Conservation (phyloP, 2,113 vertebrate species). For the Protobothrops flavoviridis region DNA sequence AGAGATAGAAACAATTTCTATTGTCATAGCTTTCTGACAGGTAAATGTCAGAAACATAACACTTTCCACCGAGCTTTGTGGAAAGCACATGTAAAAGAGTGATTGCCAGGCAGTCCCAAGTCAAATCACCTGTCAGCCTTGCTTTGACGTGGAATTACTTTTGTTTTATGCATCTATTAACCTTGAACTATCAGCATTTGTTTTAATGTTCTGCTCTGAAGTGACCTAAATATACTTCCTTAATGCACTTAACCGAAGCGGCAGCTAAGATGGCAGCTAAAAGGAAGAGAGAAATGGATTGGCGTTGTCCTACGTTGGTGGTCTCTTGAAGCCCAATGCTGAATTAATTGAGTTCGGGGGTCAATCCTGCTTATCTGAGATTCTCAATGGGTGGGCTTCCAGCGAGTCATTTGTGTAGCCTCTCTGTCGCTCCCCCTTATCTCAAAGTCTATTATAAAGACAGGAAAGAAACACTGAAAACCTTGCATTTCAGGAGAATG, state of each 20-base stretch:
- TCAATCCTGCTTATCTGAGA: not conserved
- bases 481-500: not conserved
- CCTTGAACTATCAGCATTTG: constrained; percentile 84
- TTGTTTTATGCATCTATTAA: constrained; percentile 86
- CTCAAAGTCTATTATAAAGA: not conserved
- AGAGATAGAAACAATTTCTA: constrained; percentile 83
- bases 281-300: not conserved
- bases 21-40: constrained; percentile 80
- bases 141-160: constrained; percentile 82
- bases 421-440: not conserved
- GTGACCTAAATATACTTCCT: constrained; percentile 76
- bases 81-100: constrained; percentile 76
- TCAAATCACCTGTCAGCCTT: constrained; percentile 82
- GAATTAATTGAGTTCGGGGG: not conserved
- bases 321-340: not conserved
- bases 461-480: not conserved
- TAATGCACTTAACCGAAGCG: constrained; percentile 61
- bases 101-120: constrained; percentile 77
- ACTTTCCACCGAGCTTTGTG: constrained; percentile 69
- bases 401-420: no score
- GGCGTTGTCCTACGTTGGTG: not conserved
- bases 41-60: constrained; percentile 81
- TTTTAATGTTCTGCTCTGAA: constrained; percentile 78
- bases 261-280: constrained; percentile 31
- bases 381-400: not conserved